These are phyloP conservation scores for Helicoverpa armigera DNA, from an alignment of 1,140 invertebrate genomes.

Conservation along the genomic window DNA sequence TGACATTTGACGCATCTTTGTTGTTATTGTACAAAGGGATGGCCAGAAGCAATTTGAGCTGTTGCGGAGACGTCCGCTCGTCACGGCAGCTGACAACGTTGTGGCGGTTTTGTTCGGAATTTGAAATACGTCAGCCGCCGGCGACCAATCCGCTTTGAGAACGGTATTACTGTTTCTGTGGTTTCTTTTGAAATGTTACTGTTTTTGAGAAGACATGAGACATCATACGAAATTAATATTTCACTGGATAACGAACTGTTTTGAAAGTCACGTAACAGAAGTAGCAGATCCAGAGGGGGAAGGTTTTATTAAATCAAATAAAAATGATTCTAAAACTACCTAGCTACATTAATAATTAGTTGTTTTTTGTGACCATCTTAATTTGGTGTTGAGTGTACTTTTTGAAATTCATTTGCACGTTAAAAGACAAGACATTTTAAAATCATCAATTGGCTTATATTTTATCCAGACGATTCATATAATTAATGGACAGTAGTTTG, in stretches of 20 bases:
- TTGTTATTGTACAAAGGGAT: conserved; percentile 37
- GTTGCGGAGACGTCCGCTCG: conserved; percentile 31
- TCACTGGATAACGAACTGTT: not conserved
- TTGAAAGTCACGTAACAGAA: too few species aligned
- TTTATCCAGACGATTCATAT: too few species aligned
- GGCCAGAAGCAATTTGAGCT: conserved; percentile 33
- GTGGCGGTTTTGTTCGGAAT: conserved; percentile 46
- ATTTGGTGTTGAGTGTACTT: too few species aligned
- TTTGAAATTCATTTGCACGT: too few species aligned
- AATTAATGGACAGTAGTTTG: too few species aligned
- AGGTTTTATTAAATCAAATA: too few species aligned
- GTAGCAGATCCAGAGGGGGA: too few species aligned
- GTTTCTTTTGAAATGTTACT: conserved; percentile 37
- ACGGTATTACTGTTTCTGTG: conserved; percentile 31
- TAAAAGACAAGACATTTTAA: too few species aligned
- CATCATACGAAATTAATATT: not conserved
- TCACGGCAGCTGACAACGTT: conserved; percentile 38
- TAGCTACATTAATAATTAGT: too few species aligned
- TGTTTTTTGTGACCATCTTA: too few species aligned
- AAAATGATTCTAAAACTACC: too few species aligned
- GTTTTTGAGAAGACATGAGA: not conserved
- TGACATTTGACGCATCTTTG: conserved; percentile 50
- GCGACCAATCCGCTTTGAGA: conserved; percentile 42
- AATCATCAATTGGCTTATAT: too few species aligned
- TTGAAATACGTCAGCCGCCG: conserved; percentile 43